Base-by-base conservation (phyloP, 1,140 invertebrate species). In the Ips nitidus region DNA sequence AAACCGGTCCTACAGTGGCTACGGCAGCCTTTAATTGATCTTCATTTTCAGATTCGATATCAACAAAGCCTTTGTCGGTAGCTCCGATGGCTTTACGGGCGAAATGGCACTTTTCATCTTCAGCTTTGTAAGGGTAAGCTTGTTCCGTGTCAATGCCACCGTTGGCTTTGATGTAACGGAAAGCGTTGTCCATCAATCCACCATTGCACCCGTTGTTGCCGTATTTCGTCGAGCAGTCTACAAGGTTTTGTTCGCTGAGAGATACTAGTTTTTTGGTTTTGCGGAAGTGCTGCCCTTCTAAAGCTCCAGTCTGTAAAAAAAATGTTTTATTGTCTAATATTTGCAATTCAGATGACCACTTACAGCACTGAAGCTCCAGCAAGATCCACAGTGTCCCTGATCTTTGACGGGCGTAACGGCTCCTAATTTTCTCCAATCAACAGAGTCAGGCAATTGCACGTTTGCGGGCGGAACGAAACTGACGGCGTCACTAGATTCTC, bases 241-340 rank as follows among this genome's bases (percentile, higher is more conserved):
- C 86, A 52, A 99, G 83, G 81, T 99, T 98, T 84, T 99, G 97
- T 84, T 99, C 98, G 73, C 94, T 97, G 0, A 99, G 86, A 2
- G 94, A 96, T 2, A 97, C 86, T 8, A 99, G 84, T 71, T 88
- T 86, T 53, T 92, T 92, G 40, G 86, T 89, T 79, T 92, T 89
- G 70, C 95, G 88, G 82, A 92, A 97, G 81, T 98, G 91, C 82
- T 99, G 97, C 22, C 93, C 97, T 85, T 99, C 98, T 38, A 99
- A 82, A 0, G 97, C 84, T 39, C 97, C 98, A 73, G 95, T 98
- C 89, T 94, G 45, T 5, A 62, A 62, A 59, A n/a, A n/a, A n/a
- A n/a, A n/a, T n/a, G n/a, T n/a, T n/a, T n/a, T n/a, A n/a, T n/a
- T n/a, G 5, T 6, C 5, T n/a, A 47, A 47, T 47, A 47, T 47